Evolutionary conservation across 1,140 invertebrate genomes (phyloP), one percentile per base, ranked within the genome.

Genomic region (Nephotettix cincticeps): DNA sequence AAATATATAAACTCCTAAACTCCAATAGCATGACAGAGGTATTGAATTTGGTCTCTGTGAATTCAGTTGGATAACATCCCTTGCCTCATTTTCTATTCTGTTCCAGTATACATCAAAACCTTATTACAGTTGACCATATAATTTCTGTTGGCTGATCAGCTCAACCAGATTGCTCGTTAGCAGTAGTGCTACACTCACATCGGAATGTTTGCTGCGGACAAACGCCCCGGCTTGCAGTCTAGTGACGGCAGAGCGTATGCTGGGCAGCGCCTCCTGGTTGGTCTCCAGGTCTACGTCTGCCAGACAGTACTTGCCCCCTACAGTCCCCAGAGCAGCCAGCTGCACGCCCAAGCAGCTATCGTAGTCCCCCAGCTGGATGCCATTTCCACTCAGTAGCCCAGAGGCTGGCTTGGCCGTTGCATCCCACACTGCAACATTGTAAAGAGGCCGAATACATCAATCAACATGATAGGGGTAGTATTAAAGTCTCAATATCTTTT

Each of bases 321-420:
- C 81, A 70, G 84, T 86, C 11, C 88, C 82, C 29, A 25, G 11
- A 1, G 51, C 36, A 3, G 13, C 14, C 1, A 23, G 17, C 14
- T 82, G 78, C 36, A 87, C 82, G 17, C 79, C 81, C 40, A 89
- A 80, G 75, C 89, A 91, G 79, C 89, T 84, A 77, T 90, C 88
- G 77, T 88, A 91, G 79, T 91, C 89, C 36, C 90, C 90, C 17
- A 90, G 77, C 77, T 90, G 88, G 79, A 89, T 89, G 28, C 87
- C 83, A 78, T 91, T 90, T 70, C 90, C 89, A 68, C 87, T 84
- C 13, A 91, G 79, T 25, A 91, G 75, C 19, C 89, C 87, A 56
- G 88, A 85, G 61, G 88, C 86, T 45, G 90, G 84, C 77, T 91
- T 91, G 17, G 87, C 90, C 25, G 86, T 87, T 1, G 89, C 85